Evolutionary conservation across 2,888 invertebrate genomes (phyloP), one percentile per base, ranked within the genome.

Genomic region (Aspidapion aeneum): DNA sequence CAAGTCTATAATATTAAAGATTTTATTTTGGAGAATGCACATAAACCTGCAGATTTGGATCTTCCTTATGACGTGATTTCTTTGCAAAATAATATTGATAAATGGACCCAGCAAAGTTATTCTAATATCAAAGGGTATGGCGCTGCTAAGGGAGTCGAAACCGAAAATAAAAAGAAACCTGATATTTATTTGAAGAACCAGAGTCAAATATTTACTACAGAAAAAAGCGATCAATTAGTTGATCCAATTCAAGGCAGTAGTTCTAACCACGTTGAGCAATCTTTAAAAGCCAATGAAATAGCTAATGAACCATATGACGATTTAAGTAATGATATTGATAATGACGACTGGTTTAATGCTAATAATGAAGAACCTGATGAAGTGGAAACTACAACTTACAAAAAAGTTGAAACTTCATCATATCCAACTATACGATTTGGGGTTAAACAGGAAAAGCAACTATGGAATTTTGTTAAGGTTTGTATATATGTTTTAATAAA

Each of bases 51-150:
- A 19, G n/a, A 49, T 0, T 73, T 77, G 55, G 85, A 85, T 68
- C 83, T 83, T 22, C 83, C 87, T 0, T 89, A 90, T 71, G 91
- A 93, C 74, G 85, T 91, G 16, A 84, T 87, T 16, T 86, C 87
- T 73, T 80, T 93, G 49, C 93, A 93, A 75, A 90, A 91, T 70
- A 92, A 90, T 70, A 93, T 93, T 62, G 91, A 93, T 71, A 89
- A 89, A 67, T 93, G 93, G 93, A 93, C 93, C 0, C 88, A 88
- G 71, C 88, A 90, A 79, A 88, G 89, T 71, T 91, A 85, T 76
- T 85, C 87, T 0, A 83, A 84, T 62, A 79, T 56, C 2, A 21
- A 63, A 19, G 79, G 66, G 78, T 80, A 63, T 83, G 82, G 52
- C 5, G 52, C 17, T 19, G 5, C 7, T 5, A 52, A 7, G 19